A percentile compares a stretch with the other conserved stretches of the same genome.
Evolutionary conservation across 2,797 vertebrate species (phyloP).

Genomic region (Neosilurus hyrtlii): DNA sequence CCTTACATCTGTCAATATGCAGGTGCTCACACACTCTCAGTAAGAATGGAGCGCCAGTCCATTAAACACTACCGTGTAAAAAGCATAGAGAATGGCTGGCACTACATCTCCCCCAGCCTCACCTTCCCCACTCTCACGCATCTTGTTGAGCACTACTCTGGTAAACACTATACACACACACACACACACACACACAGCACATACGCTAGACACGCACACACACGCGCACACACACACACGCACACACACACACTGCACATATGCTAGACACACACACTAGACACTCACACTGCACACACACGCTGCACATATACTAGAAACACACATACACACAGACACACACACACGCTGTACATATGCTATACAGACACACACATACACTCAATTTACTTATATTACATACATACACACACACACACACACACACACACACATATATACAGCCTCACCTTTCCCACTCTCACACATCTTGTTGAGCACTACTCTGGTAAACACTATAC

Average conservation of each 20-base stretch:
- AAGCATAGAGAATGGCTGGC: constrained; percentile 72
- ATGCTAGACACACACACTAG: no score
- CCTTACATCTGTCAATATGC: background rate
- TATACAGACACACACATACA: no score
- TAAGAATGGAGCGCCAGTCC: constrained; percentile 61
- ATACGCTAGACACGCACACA: no score
- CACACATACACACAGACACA: no score
- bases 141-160: constrained; percentile 76
- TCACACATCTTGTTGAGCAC: constrained; percentile 73
- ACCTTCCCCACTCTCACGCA: constrained; percentile 74
- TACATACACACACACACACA: no score
- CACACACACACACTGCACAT: background rate
- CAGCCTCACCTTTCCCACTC: constrained; percentile 73
- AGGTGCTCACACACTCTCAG: constrained; percentile 73
- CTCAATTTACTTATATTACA: no score
- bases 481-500: constrained; percentile 69
- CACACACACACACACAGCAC: background rate
- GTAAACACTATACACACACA: constrained; percentile 54
- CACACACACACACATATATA: no score
- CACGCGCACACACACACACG: background rate
- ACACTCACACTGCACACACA: no score
- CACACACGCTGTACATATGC: no score
- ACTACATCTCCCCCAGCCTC: constrained; percentile 75
- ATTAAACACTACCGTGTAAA: constrained; percentile 75
- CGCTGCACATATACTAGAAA: no score